Conservation (phyloP, 2,113 vertebrate genomes). For the Alces alces region DNA sequence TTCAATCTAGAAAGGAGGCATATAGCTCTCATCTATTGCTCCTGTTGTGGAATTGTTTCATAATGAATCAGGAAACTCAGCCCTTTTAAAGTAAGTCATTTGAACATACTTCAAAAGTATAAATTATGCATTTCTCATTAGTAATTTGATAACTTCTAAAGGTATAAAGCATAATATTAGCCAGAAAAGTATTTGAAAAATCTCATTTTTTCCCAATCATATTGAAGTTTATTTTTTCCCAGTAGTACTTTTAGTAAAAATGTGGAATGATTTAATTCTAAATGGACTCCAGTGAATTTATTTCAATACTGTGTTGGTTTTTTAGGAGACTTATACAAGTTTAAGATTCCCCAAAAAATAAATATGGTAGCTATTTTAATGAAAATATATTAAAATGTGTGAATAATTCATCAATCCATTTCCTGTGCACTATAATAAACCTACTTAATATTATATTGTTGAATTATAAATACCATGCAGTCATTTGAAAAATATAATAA, state of each 20-base stretch:
- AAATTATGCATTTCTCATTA: conserved; percentile 48
- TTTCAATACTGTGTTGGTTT: neutral
- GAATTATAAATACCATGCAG: neutral
- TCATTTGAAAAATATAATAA: neutral
- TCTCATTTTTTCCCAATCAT: neutral
- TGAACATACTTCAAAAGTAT: conserved; percentile 24
- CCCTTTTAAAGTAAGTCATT: conserved; percentile 27
- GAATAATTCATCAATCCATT: neutral
- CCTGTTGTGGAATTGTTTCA: neutral
- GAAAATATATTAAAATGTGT: neutral
- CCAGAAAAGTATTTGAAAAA: conserved; percentile 10
- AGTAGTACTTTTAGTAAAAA: neutral
- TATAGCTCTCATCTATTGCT: neutral
- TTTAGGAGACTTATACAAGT: neutral
- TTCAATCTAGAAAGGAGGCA: neutral
- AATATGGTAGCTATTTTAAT: neutral
- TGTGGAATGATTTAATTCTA: neutral
- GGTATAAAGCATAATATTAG: conserved; percentile 51
- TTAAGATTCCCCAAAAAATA: neutral
- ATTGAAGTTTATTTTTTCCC: conserved; percentile 5
- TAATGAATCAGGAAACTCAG: conserved; percentile 4
- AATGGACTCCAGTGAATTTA: neutral
- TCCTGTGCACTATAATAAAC: neutral
- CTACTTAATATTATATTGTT: neutral
- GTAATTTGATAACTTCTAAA: conserved; percentile 56